Base-by-base conservation (phyloP, 64 coral and sea anemone genomes). In the Stichodactyla helianthus region DNA sequence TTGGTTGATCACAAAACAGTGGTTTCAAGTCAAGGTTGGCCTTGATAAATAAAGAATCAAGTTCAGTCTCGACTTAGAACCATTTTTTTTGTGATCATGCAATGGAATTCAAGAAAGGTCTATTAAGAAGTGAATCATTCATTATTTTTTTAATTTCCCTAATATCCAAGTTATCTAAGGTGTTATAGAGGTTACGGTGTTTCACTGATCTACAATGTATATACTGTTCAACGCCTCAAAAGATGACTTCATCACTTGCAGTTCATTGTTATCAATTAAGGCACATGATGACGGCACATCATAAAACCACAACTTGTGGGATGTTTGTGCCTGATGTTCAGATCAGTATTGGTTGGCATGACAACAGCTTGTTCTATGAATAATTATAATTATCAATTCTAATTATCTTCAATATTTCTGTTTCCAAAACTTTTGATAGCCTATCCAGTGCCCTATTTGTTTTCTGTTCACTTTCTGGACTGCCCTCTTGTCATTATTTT, bases 251-350 rank as follows among this genome's bases (percentile, higher is more conserved):
- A 19, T 52, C 23, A 44, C 35, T 31, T 7, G 8, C 79, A 17
- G 31, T 6, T 51, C 7, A 35, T 35, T 16, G 28, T 82, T 82
- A 44, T 82, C 9, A 59, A 59, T 23, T 60, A 84, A 59, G 54
- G 83, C 27, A 44, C 35, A 58, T 60, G 83, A 84, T 84, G 83
- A 84, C 5, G 56, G 83, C 83, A 84, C 54, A 55, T 84, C 53
- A 51, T 84, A 0, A 84, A 84, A 84, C 83, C 54, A 84, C 78
- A 52, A 13, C 19, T 53, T 81, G 78, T 51, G 83, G 52, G 53
- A 84, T 57, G 83, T 26, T 63, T 84, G 83, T 84, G 83, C 83
- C 61, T 84, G 83, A 84, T 84, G 83, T 52, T 28, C 1, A 65
- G 12, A 12, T 74, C 7, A 31, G n/a, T 68, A 74, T 74, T 6